Evolutionary conservation across 2,888 invertebrate species (phyloP).

Genomic region (Lissocephala sabroskyi): DNA sequence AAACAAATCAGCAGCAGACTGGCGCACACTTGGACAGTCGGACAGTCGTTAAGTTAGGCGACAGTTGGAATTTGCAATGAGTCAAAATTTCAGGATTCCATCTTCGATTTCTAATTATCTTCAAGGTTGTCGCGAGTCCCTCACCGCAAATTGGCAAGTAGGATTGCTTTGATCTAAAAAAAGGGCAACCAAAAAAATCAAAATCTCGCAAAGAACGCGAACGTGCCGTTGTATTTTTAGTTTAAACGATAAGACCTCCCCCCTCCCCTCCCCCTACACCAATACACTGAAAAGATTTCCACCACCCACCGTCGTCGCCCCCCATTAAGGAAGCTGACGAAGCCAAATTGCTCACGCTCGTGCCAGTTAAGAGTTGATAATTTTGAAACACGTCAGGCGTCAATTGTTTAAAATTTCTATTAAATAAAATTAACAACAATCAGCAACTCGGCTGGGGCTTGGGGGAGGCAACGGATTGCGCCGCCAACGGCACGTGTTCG

Average conservation of each 20-base stretch:
- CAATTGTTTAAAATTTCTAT: not conserved
- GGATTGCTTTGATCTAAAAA: conserved; percentile 23
- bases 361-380: conserved; percentile 30
- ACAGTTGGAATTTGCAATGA: conserved; percentile 51
- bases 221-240: not conserved
- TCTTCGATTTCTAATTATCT: conserved; percentile 25
- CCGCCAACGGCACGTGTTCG: too few species aligned
- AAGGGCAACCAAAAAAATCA: not conserved
- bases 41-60: conserved; percentile 10
- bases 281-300: too few species aligned
- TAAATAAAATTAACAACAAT: not conserved
- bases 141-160: conserved; percentile 32
- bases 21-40: conserved; percentile 6
- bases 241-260: not conserved
- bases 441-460: not conserved
- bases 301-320: too few species aligned
- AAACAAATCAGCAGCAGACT: conserved; percentile 25
- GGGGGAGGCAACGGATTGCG: too few species aligned
- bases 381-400: not conserved
- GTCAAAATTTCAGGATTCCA: conserved; percentile 30
- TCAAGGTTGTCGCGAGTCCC: conserved; percentile 16
- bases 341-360: conserved; percentile 22
- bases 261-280: too few species aligned
- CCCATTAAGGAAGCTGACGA: conserved; percentile 1
- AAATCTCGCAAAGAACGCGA: not conserved